Base-by-base conservation (phyloP, 2,888 invertebrate species). In the Lasioglossum calceatum region DNA sequence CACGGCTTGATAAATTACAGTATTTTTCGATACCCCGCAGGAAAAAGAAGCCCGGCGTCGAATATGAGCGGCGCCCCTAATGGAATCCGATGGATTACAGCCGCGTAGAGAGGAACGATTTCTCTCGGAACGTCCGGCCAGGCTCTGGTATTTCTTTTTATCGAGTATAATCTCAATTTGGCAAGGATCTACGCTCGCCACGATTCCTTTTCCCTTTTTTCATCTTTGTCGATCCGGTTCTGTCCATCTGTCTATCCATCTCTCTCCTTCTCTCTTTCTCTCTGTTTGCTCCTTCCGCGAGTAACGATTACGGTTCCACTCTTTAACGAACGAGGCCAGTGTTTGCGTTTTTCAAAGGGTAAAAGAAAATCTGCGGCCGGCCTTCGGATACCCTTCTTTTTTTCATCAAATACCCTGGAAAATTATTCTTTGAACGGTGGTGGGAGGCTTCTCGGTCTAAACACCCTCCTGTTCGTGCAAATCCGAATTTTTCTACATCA, bases 61-160 rank as follows among this genome's bases (percentile, higher is more conserved):
- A 88, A 91, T 85, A 87, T 86, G 91, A 85, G 85, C 64, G 87
- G 80, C 81, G 76, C 64, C 84, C 87, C 87, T 91, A 91, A 91
- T 91, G 91, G 91, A 91, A 91, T 91, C 89, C 86, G 79, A 85
- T 84, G 89, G 90, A 91, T 91, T 87, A 87, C 86, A 86, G 82
- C 70, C 23, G 70, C 75, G 81, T 42, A 76, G 54, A 81, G 82
- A 73, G 82, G 71, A 84, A 76, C 76, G 87, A 84, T 84, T 77
- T 67, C 84, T 84, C 84, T 58, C 67, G 61, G 72, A 50, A 42
- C 61, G 36, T 85, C 74, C 54, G 54, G 74, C 54, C 61, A n/a
- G 32, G 61, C 44, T 44, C 39, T 10, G 74, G 27, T 74, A 23
- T 50, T 79, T 71, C 79, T 87, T 88, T 89, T 90, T 86, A 77